Evolutionary conservation across 2,888 invertebrate genomes (phyloP).

Genomic region (Pammene fasciana): DNA sequence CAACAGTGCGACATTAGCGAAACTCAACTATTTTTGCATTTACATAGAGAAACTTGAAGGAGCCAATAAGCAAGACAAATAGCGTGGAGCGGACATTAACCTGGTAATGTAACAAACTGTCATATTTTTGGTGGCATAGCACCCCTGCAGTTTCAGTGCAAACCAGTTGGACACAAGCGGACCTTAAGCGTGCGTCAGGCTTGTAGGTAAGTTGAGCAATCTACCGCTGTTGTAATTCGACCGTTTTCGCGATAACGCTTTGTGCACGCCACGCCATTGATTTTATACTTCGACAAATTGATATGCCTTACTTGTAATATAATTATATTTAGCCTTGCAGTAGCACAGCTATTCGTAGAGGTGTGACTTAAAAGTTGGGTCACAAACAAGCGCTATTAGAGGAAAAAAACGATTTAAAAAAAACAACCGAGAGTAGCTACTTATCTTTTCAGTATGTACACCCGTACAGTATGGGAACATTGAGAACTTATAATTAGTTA

Average conservation of each 20-base stretch:
- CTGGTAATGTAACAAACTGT: neutral
- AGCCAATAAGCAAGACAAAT: neutral
- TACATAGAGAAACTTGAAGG: too few relatives aligned
- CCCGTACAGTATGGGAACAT: too few relatives aligned
- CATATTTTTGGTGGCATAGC: neutral
- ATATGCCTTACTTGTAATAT: slow-evolving; percentile 3
- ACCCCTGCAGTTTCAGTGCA: slow-evolving; percentile 14
- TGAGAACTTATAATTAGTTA: too few relatives aligned
- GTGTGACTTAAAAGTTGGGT: neutral
- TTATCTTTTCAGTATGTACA: too few relatives aligned
- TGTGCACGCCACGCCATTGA: slow-evolving; percentile 22
- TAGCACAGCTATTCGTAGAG: neutral
- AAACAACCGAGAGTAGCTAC: too few relatives aligned
- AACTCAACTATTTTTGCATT: neutral
- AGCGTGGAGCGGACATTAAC: too few relatives aligned
- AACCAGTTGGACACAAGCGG: slow-evolving; percentile 30
- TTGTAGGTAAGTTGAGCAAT: slow-evolving; percentile 28
- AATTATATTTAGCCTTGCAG: neutral
- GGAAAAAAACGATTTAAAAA: too few relatives aligned
- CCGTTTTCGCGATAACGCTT: slow-evolving; percentile 18
- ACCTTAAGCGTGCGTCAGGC: slow-evolving; percentile 20
- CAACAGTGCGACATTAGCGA: neutral
- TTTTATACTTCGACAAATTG: slow-evolving; percentile 26
- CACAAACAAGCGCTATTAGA: neutral
- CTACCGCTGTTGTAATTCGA: slow-evolving; percentile 15